Evolutionary conservation across 2,888 invertebrate genomes (phyloP).

Genomic region (Brachylomia viminalis): DNA sequence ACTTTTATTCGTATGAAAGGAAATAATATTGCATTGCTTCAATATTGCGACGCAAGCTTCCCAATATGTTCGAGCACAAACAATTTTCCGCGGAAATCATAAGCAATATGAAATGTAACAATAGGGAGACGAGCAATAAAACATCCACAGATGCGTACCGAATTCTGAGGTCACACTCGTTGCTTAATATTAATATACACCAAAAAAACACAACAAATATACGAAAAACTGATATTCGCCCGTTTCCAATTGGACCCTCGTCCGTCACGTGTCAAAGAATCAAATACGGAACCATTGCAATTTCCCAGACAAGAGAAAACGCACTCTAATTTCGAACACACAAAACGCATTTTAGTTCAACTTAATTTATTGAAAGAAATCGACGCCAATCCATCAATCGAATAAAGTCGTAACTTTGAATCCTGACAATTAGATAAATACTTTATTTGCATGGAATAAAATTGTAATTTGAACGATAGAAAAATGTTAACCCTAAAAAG

Average conservation of each 20-base stretch:
- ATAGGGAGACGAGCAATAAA: constrained; percentile 75
- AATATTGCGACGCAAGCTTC: constrained; percentile 18
- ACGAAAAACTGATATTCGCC: constrained; percentile 80
- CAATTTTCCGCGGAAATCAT: constrained; percentile 23
- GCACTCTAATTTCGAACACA: constrained; percentile 36
- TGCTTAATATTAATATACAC: constrained; percentile 79
- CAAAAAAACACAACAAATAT: constrained; percentile 75
- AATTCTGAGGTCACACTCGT: constrained; percentile 79
- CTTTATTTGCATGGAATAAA: constrained; percentile 43
- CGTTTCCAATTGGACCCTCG: constrained; percentile 80
- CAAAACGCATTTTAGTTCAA: constrained; percentile 25
- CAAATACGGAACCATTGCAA: constrained; percentile 71
- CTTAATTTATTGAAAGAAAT: constrained; percentile 45
- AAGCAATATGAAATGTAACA: constrained; percentile 58
- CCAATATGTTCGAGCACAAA: constrained; percentile 25
- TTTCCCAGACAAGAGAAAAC: constrained; percentile 41
- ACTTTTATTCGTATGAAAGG: neutral
- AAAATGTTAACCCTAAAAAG: constrained; percentile 72
- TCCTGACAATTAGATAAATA: constrained; percentile 24
- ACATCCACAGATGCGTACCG: constrained; percentile 80
- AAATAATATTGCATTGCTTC: neutral
- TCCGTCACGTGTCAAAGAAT: constrained; percentile 81
- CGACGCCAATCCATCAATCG: constrained; percentile 33
- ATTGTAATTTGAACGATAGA: constrained; percentile 30
- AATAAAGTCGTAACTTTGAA: constrained; percentile 53